Base-by-base conservation (phyloP, 1,140 invertebrate species). In the Thrips palmi region DNA sequence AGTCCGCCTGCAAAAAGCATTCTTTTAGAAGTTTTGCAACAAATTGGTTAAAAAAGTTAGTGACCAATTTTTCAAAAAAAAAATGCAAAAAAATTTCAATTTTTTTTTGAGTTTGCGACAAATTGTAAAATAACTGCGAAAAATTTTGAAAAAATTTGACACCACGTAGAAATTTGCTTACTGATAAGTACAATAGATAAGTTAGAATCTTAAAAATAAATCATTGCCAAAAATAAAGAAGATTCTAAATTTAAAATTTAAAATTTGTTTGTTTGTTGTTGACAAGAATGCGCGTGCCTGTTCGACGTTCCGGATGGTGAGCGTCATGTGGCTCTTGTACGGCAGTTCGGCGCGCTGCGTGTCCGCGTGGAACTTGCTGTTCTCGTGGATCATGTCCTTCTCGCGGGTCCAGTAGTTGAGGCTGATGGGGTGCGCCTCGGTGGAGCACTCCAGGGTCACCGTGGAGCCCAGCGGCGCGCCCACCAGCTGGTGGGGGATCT, bases 371-470 rank as follows among this genome's bases (percentile, higher is more conserved):
- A 86, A 87, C 56, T 88, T 88, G 14, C 58, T 52, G 20, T 73
- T 81, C 47, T 86, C 81, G 47, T 85, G 81, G 33, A 89, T 85
- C 81, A 88, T 88, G 49, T 79, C 68, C 45, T 83, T 79, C 46
- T 85, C 81, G 34, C 77, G 59, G 0, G 80, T 84, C 87, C 87
- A 92, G 54, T 88, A 89, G 59, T 89, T 89, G 17, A 89, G 65
- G 6, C 85, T 87, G 3, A 76, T 82, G 3, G 87, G 86, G 62
- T 87, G 80, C 6, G 85, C 84, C 57, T 91, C 86, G 1, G 83
- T 84, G 52, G 78, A 75, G 56, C 86, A 91, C 57, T 88, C 84
- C 30, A 92, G 57, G 1, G 77, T 84, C 6, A 88, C 79, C 30
- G 77, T 74, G 49, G 75, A 80, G 25, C 74, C 77, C 31, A 77